Base-by-base conservation (phyloP, 1,140 invertebrate species). In the Ephestia elutella region DNA sequence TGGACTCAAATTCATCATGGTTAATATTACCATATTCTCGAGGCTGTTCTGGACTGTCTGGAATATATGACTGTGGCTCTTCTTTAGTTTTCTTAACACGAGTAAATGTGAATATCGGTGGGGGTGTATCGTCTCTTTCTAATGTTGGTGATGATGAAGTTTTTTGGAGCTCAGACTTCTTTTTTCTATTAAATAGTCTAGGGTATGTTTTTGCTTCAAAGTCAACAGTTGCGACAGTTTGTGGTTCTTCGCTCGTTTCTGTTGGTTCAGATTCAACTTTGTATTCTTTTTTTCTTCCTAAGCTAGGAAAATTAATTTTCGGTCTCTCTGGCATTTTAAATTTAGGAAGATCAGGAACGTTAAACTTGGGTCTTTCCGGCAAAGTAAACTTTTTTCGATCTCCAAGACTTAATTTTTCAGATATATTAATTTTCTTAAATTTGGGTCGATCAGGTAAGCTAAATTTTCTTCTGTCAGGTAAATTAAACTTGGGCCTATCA, bases 201-300 rank as follows among this genome's bases (percentile, higher is more conserved):
- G 94, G 94, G 79, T 93, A 94, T 0, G 94, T 95, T 64, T 91
- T 91, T 60, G 94, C 93, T 74, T 94, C 93, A 78, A 94, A 94
- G 21, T 92, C 90, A 48, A 91, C 93, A 75, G 77, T 75, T 5
- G 76, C 80, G 10, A 76, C 67, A 67, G 81, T 74, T 66, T 82
- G 91, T 83, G 89, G 89, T 75, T 86, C 91, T 63, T 56, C 75
- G 32, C 74, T 74, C 9, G 85, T 80, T 58, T 75, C 77, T 2
- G 79, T 72, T 30, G 60, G 62, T 65, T 87, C 32, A 85, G 54
- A 90, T 61, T 91, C 89, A 5, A 73, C 50, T 70, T 75, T 80
- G 19, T 69, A 51, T 55, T 78, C 75, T 67, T 81, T 87, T 70
- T 80, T 85, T 60, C 73, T 75, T 15, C 77, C 72, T 59, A 90